Conservation (phyloP, 2,797 vertebrate genomes). For the Leucoraja ocellata region DNA sequence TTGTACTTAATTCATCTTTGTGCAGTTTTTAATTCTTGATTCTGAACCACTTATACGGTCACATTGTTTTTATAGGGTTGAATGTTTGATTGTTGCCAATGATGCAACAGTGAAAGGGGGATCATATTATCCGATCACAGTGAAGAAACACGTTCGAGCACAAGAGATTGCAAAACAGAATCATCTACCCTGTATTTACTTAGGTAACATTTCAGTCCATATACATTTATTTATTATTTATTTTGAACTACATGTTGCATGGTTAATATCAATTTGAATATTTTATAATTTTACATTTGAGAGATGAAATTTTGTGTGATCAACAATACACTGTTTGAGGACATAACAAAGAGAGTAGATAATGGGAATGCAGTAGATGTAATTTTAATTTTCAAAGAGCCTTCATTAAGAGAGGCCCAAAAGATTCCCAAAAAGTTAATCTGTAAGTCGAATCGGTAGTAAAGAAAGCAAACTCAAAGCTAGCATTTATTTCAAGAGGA, state of each 20-base stretch:
- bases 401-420: no score
- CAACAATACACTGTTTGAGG: no score
- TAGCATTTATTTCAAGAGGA: no score
- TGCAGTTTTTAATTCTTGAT: neutral
- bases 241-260: conserved; percentile 24
- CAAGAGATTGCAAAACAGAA: conserved; percentile 94
- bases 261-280: neutral
- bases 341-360: no score
- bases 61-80: conserved; percentile 63
- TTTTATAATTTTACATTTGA: neutral
- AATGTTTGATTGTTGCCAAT: conserved; percentile 90
- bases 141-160: conserved; percentile 97
- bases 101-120: conserved; percentile 98
- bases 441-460: no score
- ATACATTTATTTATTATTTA: conserved; percentile 42
- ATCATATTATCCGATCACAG: conserved; percentile 86
- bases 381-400: no score
- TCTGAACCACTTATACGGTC: neutral
- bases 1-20: neutral
- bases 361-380: no score
- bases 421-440: no score
- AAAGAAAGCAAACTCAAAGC: no score
- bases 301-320: no score
- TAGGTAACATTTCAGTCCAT: conserved; percentile 65
- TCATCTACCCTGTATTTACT: conserved; percentile 84